Evolutionary conservation across 2,113 vertebrate genomes (phyloP), one percentile per base, ranked within the genome.

Genomic region (Chunga burmeisteri): DNA sequence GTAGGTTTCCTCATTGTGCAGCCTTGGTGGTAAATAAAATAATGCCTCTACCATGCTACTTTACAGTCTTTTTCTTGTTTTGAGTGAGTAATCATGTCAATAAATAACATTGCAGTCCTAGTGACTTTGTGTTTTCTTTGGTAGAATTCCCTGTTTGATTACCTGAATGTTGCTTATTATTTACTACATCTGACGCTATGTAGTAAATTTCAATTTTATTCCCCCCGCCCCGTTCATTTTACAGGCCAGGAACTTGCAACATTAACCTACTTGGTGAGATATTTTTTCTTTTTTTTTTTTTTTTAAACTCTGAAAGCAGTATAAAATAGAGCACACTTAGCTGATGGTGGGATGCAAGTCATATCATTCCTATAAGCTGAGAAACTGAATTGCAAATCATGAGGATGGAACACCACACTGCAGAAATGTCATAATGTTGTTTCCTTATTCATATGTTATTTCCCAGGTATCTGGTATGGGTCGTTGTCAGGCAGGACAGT

Each of bases 221-320:
- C 47, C 19, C 2, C 13, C 63, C 26, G 14, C 52, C 4, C 9
- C 34, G 72, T 91, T 97, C 46, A 50, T 78, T 91, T 96, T 65
- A 73, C 96, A 99, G 99, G 98, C 88, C 98, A 99, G 88, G 99
- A 99, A 94, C 97, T 99, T 96, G 99, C 99, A 79, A 99, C 99
- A 30, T 97, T 98, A 32, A 99, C 98, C 96, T 98, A 98, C 85
- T 97, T 99, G 99, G 99, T 99, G 93, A 99, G 98, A 71, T 19
- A 10, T 72, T 96, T 94, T 55, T 13, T 73, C 30, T 34, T 34
- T 30, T 53, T 59, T 16, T 42, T 59, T 56, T 11, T 13, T 42
- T 46, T 75, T 44, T 19, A 4, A 20, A 46, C 11, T 59, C 38
- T 56, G 58, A 81, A 61, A 87, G 53, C 10, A 21, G 18, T 23